Percentiles rank a stretch among this genome's conserved stretches.
Evolutionary conservation across 2,888 invertebrate species (phyloP).

Genomic region (Ochropleura leucogaster): DNA sequence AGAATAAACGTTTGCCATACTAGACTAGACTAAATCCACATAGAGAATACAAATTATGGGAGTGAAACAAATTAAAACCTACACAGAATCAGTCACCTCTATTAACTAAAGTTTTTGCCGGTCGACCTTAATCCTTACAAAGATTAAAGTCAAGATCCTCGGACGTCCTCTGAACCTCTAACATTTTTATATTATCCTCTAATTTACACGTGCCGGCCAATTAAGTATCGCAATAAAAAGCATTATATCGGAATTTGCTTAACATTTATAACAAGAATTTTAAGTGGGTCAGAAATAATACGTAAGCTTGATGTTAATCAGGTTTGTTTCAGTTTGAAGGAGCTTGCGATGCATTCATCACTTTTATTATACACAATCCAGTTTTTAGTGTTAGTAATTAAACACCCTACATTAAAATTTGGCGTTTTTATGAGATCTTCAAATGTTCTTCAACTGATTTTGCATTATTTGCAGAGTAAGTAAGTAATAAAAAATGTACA

Average conservation of each 20-base stretch:
- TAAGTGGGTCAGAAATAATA: slow-evolving; percentile 69
- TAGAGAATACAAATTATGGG: slow-evolving; percentile 32
- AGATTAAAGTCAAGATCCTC: slow-evolving; percentile 76
- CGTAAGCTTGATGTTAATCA: slow-evolving; percentile 55
- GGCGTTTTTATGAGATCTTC: slow-evolving; percentile 13
- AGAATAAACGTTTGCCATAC: slow-evolving; percentile 4
- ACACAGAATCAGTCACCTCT: slow-evolving; percentile 63
- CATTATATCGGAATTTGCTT: slow-evolving; percentile 76
- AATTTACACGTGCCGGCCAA: slow-evolving; percentile 85
- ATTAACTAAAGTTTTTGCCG: slow-evolving; percentile 74
- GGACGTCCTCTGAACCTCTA: slow-evolving; percentile 75
- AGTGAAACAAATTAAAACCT: slow-evolving; percentile 63
- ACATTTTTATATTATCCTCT: slow-evolving; percentile 80
- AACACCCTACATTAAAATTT: slow-evolving; percentile 42
- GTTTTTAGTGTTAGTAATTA: slow-evolving; percentile 54
- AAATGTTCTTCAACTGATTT: slow-evolving; percentile 23
- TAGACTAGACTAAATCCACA: slow-evolving; percentile 34
- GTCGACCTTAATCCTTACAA: slow-evolving; percentile 77
- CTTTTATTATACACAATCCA: slow-evolving; percentile 26
- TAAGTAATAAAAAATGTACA: slow-evolving; percentile 17
- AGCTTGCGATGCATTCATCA: slow-evolving; percentile 29
- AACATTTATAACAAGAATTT: slow-evolving; percentile 69
- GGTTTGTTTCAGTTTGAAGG: slow-evolving; percentile 41
- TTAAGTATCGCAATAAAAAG: slow-evolving; percentile 81
- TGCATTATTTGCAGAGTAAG: background rate